Conservation (phyloP, 2,888 invertebrate genomes). For the Mantis religiosa region DNA sequence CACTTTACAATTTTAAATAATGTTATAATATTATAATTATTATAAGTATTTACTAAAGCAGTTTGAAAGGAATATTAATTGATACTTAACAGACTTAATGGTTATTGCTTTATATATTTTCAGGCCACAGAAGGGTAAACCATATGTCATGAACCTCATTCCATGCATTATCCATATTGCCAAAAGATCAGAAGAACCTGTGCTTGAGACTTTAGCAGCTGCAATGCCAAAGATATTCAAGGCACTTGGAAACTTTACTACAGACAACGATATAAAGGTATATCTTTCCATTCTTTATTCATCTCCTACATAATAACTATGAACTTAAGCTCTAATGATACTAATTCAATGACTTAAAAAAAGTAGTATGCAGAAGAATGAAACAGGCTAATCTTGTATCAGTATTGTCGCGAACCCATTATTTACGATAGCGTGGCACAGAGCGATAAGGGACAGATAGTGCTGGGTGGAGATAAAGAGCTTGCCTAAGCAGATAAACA, state of each 20-base stretch:
- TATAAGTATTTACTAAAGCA: too few relatives aligned
- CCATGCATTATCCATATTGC: constrained; percentile 70
- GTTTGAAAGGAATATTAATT: too few relatives aligned
- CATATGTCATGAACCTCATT: constrained; percentile 69
- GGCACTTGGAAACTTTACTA: constrained; percentile 63
- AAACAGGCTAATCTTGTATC: too few relatives aligned
- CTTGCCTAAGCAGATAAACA: too few relatives aligned
- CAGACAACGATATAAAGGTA: constrained; percentile 68
- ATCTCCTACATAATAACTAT: not conserved
- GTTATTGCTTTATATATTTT: constrained; percentile 20
- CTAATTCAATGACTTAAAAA: not conserved
- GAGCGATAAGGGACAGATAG: too few relatives aligned
- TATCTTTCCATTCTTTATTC: not conserved
- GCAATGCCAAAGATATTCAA: constrained; percentile 63
- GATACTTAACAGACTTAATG: too few relatives aligned
- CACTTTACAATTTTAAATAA: too few relatives aligned
- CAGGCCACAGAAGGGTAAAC: constrained; percentile 70
- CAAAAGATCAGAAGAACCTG: constrained; percentile 64
- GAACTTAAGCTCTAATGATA: not conserved
- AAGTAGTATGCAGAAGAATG: too few relatives aligned
- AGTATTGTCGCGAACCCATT: too few relatives aligned
- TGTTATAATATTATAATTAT: too few relatives aligned
- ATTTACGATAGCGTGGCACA: too few relatives aligned
- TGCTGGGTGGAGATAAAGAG: too few relatives aligned
- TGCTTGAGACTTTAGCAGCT: constrained; percentile 63